Base-by-base conservation (phyloP, 2,113 vertebrate genomes). In the Vidua macroura region DNA sequence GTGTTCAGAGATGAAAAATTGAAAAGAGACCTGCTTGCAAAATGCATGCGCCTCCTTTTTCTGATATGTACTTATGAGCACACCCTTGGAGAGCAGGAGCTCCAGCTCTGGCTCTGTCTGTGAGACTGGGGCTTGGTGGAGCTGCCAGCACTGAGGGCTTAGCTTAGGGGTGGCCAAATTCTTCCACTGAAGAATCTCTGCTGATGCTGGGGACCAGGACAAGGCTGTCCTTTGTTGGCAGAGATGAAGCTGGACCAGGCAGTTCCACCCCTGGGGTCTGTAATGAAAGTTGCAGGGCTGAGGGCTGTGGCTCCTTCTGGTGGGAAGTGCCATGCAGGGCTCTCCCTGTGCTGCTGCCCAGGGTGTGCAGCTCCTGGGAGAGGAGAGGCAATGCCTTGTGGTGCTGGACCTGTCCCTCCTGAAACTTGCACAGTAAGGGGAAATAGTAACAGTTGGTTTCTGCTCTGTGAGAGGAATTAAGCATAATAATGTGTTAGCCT, bases 401-500 rank as follows among this genome's bases (percentile, higher is more conserved):
- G 15, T 33, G 78, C 35, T 35, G 39, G 55, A 62, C 85, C 59
- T 7, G 1, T 52, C 74, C 66, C 49, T 90, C 0, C 0, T 43
- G 44, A n/a, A 76, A 35, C 62, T 59, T 76, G 28, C 14, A 8
- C 20, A 9, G 24, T 6, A 68, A 60, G 72, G 87, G 84, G 77
- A 53, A 91, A 84, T 77, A 85, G 69, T 78, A 90, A 86, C 92
- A 94, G 92, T 90, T 94, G 86, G 66, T 73, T 96, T 88, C 78
- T 30, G 16, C 83, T 95, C 68, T 69, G 51, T 0, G 6, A 90
- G 70, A 78, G 64, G 69, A 96, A 96, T 96, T 96, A 96, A 86
- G 89, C 92, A 55, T 94, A 96, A 96, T 95, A 96, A 95, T 46
- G 66, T 92, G 92, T 93, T 92, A 95, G 86, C 91, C 94, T 90